Evolutionary conservation across 64 coral and sea anemone genomes (phyloP).

Genomic region (Astreopora myriophthalma): DNA sequence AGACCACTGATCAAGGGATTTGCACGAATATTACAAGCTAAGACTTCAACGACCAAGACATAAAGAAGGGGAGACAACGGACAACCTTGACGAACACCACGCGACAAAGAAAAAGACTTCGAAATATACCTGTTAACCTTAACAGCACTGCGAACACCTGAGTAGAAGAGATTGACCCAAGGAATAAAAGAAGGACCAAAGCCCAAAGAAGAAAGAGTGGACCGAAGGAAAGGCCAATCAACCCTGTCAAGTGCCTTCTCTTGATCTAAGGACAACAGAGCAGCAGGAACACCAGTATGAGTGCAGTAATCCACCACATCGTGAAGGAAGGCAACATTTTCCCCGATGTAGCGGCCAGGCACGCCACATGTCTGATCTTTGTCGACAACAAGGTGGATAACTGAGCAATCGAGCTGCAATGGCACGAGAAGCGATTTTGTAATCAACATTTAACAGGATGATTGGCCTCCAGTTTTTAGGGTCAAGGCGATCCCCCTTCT

Average conservation of each 20-base stretch:
- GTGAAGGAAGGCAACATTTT: not conserved
- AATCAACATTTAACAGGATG: not conserved
- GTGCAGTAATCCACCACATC: not conserved
- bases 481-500: not conserved
- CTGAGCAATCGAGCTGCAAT: not conserved
- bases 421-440: not conserved
- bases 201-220: not conserved
- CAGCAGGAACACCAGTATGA: not conserved
- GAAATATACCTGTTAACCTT: conserved; percentile 24
- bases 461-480: not conserved
- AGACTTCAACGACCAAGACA: conserved; percentile 27
- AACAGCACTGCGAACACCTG: not conserved
- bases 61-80: conserved; percentile 28
- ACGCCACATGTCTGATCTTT: conserved; percentile 29
- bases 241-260: conserved; percentile 63
- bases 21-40: not conserved
- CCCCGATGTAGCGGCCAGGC: conserved; percentile 26
- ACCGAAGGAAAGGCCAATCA: not conserved
- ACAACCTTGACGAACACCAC: conserved; percentile 61
- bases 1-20: not conserved
- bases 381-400: not conserved
- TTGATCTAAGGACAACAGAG: conserved; percentile 5
- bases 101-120: not conserved
- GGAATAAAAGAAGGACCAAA: conserved; percentile 11
- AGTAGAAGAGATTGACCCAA: not conserved